Base-by-base conservation (phyloP, 1,140 invertebrate genomes). In the Sipha flava region DNA sequence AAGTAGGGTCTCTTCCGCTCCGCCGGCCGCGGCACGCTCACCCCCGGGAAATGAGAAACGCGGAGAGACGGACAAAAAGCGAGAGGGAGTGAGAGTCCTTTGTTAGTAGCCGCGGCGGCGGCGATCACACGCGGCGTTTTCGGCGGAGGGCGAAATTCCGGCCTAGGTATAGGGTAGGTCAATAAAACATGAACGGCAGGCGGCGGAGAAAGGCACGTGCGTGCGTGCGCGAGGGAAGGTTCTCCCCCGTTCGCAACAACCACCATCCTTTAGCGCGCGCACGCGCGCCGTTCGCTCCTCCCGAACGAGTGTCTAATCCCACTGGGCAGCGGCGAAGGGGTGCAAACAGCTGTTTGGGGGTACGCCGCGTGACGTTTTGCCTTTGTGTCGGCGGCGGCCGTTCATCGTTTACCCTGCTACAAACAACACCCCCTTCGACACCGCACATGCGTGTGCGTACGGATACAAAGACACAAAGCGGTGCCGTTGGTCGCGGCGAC, bases 121-220 rank as follows among this genome's bases (percentile, higher is more conserved):
- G 40, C 40, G 1, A 9, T 7, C 9, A 9, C 40, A 43, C 40
- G 18, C 59, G 31, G 59, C 29, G 18, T 62, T 62, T 37, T 62
- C 18, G 29, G 21, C 21, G n/a, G 14, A 40, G 64, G 64, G 64
- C 64, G 37, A 34, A 43, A 66, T 43, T 66, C 37, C 64, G 37
- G 64, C 5, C 37, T 43, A 66, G 59, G 59, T 66, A n/a, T n/a
- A 66, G 64, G 64, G 64, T 66, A 66, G 64, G 64, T 66, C 64
- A 66, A 66, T 66, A 66, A 66, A 40, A 10, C 14, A n/a, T n/a
- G n/a, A n/a, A 66, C 37, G 37, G 21, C 0, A 10, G 64, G n/a
- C 4, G 1, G 34, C 62, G 31, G 34, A 23, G 10, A 29, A n/a
- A 43, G 45, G 68, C 68, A 72, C 68, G 68, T 72, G 68, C 23